These are phyloP conservation scores for Iguana delicatissima DNA, from an alignment of 2,797 vertebrate species.

Conservation along the genomic window DNA sequence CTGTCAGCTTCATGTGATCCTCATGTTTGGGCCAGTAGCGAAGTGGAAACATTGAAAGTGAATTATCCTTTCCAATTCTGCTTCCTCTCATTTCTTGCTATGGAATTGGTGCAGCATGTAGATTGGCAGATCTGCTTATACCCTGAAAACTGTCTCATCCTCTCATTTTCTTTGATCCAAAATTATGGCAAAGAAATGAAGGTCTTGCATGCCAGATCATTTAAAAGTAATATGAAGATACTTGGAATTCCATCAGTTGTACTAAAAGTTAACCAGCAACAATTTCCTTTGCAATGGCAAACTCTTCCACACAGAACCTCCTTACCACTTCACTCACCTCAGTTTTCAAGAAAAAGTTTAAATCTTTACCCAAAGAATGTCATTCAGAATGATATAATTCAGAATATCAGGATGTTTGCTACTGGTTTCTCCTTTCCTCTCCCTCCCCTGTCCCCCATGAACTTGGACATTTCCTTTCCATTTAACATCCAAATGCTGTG, in stretches of 20 bases:
- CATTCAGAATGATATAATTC: too few species aligned
- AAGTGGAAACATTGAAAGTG: not conserved
- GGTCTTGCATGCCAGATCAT: not conserved
- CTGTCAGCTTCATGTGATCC: not conserved
- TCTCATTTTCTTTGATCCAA: not conserved
- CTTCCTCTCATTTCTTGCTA: not conserved
- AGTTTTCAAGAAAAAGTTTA: not conserved
- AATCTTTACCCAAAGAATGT: not conserved
- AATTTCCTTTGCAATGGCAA: not conserved
- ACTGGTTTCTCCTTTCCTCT: too few species aligned
- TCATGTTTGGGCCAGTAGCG: not conserved
- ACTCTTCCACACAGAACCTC: not conserved
- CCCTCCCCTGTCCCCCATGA: too few species aligned
- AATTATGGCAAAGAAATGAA: not conserved
- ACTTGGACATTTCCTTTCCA: not conserved
- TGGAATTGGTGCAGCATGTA: not conserved
- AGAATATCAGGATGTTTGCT: too few species aligned
- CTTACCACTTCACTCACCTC: not conserved
- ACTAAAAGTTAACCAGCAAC: not conserved
- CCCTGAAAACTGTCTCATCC: not conserved
- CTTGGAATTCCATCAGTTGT: not conserved
- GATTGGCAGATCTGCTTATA: not conserved
- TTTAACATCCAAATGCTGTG: not conserved
- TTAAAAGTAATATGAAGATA: not conserved
- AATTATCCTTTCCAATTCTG: not conserved